These are phyloP conservation scores for Mamestra configurata DNA, from an alignment of 1,140 invertebrate species.

Conservation along the genomic window DNA sequence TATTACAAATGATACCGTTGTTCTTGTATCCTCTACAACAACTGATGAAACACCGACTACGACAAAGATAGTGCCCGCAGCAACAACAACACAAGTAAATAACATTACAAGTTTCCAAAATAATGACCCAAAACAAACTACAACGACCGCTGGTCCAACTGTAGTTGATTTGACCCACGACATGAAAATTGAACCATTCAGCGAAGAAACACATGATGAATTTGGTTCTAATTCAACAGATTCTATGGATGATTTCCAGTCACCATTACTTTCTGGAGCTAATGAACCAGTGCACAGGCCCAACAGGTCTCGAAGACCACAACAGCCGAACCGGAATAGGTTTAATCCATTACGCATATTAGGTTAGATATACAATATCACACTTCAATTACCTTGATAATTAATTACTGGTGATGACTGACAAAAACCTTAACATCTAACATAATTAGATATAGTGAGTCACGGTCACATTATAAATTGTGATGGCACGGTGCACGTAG, in stretches of 20 bases:
- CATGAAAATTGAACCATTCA: not conserved
- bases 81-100: not conserved
- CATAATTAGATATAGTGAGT: conserved; percentile 56
- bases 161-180: not conserved
- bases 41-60: conserved; percentile 11
- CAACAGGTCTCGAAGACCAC: conserved; percentile 75
- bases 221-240: conserved; percentile 54
- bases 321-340: conserved; percentile 73
- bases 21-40: not conserved
- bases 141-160: not conserved
- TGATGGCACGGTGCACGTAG: conserved; percentile 83
- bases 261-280: conserved; percentile 80
- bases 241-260: conserved; percentile 78
- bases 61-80: not conserved
- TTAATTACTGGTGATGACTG: conserved; percentile 59
- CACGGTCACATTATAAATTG: conserved; percentile 69
- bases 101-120: not conserved
- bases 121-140: not conserved
- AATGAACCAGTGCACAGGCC: conserved; percentile 79
- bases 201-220: conserved; percentile 31
- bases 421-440: conserved; percentile 53
- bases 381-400: conserved; percentile 70
- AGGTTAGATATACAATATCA: conserved; percentile 69
- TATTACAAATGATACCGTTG: not conserved
- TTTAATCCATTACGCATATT: conserved; percentile 85